Evolutionary conservation across 2,113 vertebrate genomes (phyloP), one percentile per base, ranked within the genome.

Genomic region (Lampris megalopsis): DNA sequence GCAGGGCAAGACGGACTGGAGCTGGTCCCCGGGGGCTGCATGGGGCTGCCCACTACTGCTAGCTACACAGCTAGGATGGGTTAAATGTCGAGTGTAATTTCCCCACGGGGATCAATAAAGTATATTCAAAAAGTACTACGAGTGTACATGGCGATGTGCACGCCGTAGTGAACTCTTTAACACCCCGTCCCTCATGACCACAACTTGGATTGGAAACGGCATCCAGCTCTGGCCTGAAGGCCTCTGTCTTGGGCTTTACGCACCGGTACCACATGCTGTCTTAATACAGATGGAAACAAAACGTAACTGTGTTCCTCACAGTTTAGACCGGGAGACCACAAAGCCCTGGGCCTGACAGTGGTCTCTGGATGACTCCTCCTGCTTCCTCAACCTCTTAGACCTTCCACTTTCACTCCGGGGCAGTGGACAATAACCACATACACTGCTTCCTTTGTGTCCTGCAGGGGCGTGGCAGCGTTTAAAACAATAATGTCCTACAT

Each of bases 371-470:
- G 61, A 65, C 40, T 50, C 57, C n/a, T 36, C 63, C 9, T 37
- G n/a, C 52, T 64, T 9, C 13, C 62, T 11, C 58, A 42, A 38
- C 37, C 37, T n/a, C 40, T 37, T 59, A 10, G 38, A 59, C 8
- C 36, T 58, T 9, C 36, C 56, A 58, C 5, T 24, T 57, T 5
- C 5, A 13, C 52, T 54, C 5, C 4, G 11, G 63, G 10, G 37
- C 47, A 66, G 64, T 52, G 64, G 64, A 45, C 53, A 43, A 38
- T 54, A 60, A 75, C 59, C 65, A 67, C 37, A 62, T 60, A 77
- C 52, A 75, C 43, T 49, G 50, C 62, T 40, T n/a, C 56, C 63
- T 48, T 59, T 60, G 50, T 68, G 6, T 54, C 47, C 58, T 43
- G 9, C 38, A 43, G 24, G 35, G 47, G 10, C 13, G 57, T 38